Conservation (phyloP, 2,113 vertebrate genomes). For the Paratilapia polleni region DNA sequence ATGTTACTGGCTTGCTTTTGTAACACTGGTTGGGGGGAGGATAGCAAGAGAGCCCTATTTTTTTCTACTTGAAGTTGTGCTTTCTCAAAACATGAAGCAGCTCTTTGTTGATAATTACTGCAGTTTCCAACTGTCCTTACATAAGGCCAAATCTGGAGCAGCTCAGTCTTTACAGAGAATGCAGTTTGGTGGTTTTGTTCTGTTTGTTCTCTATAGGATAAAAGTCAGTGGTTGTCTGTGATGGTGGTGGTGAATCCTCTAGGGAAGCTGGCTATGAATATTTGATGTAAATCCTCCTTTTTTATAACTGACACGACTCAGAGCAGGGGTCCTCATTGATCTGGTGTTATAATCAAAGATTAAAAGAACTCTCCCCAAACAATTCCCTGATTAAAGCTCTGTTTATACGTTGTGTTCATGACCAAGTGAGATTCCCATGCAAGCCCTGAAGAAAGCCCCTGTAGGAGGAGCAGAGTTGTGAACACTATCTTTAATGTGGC, state of each 20-base stretch:
- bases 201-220: conserved; percentile 51
- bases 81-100: conserved; percentile 47
- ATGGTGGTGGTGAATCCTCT: conserved; percentile 60
- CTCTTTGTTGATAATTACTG: conserved; percentile 57
- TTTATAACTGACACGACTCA: conserved; percentile 73
- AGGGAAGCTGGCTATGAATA: conserved; percentile 76
- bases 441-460: conserved; percentile 47
- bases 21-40: background rate
- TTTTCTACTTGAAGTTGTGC: conserved; percentile 25
- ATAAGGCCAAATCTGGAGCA: conserved; percentile 45
- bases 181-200: conserved; percentile 52
- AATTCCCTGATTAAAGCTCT: conserved; percentile 77
- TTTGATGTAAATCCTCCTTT: conserved; percentile 80
- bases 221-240: conserved; percentile 65
- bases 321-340: conserved; percentile 78
- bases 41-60: background rate
- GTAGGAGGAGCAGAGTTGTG: conserved; percentile 45
- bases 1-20: conserved; percentile 15
- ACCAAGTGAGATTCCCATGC: conserved; percentile 46
- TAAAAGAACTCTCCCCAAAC: conserved; percentile 78
- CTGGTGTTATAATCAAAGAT: conserved; percentile 80
- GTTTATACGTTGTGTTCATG: conserved; percentile 62
- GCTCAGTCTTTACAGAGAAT: conserved; percentile 33
- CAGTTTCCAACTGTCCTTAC: conserved; percentile 46
- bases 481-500: conserved; percentile 65